phyloP scores from a whole-genome alignment of 2,797 vertebrate species.

The Hapalemur alaotrensis region DNA sequence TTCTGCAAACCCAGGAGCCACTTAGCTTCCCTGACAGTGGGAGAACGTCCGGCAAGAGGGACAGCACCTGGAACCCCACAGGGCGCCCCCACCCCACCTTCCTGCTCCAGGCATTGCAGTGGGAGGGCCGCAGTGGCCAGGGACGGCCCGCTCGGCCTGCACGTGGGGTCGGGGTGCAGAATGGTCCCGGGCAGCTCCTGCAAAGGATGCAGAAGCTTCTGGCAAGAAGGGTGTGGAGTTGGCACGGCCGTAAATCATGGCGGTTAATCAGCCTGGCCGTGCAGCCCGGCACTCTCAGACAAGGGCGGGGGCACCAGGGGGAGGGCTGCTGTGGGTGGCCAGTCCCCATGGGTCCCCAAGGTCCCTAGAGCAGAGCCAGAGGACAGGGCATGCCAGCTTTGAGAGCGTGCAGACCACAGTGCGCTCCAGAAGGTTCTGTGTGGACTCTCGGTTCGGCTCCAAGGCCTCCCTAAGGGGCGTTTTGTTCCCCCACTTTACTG shows the following conservation, averaged over 20 bases:
- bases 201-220: too few species aligned
- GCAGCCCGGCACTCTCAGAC: not conserved
- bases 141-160: not conserved
- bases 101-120: not conserved
- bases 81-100: not conserved
- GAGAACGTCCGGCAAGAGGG: fast-evolving
- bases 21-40: not conserved
- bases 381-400: not conserved
- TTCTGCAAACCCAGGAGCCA: not conserved
- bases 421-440: not conserved
- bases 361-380: not conserved
- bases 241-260: not conserved
- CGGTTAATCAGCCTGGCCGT: fast-evolving
- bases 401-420: fast-evolving
- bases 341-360: too few species aligned
- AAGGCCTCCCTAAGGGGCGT: not conserved
- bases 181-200: not conserved
- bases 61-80: too few species aligned
- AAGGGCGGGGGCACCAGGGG: fast-evolving
- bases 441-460: not conserved
- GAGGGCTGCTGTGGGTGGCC: not conserved
- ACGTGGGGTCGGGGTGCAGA: not conserved
- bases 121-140: not conserved
- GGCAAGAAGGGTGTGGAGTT: fast-evolving
- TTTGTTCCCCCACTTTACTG: fast-evolving